Evolutionary conservation across 2,888 invertebrate genomes (phyloP).

Genomic region (Dasysyrphus tricinctus): DNA sequence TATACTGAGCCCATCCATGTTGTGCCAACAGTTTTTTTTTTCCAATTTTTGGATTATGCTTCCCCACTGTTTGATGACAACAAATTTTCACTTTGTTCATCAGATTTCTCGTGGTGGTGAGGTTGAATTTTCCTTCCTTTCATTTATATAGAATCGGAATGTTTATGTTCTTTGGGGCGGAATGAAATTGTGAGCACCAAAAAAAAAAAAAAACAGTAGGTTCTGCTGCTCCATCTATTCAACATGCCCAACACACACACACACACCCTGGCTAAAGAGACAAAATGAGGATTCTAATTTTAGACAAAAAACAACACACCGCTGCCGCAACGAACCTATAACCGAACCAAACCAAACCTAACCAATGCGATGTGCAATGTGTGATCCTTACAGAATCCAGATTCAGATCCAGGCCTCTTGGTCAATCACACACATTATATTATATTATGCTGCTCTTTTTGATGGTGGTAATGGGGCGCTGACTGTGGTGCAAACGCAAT

Average conservation of each 20-base stretch:
- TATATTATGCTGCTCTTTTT: slow-evolving; percentile 37
- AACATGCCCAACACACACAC: neutral
- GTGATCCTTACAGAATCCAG: slow-evolving; percentile 38
- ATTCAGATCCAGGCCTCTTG: slow-evolving; percentile 72
- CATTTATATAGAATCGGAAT: slow-evolving; percentile 37
- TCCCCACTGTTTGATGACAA: slow-evolving; percentile 31
- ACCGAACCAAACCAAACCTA: neutral
- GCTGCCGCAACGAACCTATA: slow-evolving; percentile 17
- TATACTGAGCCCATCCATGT: too few species aligned
- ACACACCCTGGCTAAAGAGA: slow-evolving; percentile 41
- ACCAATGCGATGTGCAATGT: slow-evolving; percentile 4
- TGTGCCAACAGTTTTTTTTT: too few species aligned
- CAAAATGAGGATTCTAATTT: slow-evolving; percentile 69
- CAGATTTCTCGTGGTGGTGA: slow-evolving; percentile 16
- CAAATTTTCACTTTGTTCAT: slow-evolving; percentile 64
- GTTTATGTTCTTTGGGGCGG: slow-evolving; percentile 51
- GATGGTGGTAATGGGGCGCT: slow-evolving; percentile 57
- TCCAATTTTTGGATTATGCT: neutral
- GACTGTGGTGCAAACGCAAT: slow-evolving; percentile 39
- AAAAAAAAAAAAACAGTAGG: slow-evolving; percentile 9
- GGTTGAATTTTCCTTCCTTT: slow-evolving; percentile 24
- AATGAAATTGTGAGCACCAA: slow-evolving; percentile 44
- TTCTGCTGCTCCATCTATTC: slow-evolving; percentile 6
- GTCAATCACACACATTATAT: slow-evolving; percentile 70
- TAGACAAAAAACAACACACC: slow-evolving; percentile 39